These are phyloP conservation scores for Synaphobranchus kaupii DNA, from an alignment of 2,797 vertebrate species.

Conservation along the genomic window DNA sequence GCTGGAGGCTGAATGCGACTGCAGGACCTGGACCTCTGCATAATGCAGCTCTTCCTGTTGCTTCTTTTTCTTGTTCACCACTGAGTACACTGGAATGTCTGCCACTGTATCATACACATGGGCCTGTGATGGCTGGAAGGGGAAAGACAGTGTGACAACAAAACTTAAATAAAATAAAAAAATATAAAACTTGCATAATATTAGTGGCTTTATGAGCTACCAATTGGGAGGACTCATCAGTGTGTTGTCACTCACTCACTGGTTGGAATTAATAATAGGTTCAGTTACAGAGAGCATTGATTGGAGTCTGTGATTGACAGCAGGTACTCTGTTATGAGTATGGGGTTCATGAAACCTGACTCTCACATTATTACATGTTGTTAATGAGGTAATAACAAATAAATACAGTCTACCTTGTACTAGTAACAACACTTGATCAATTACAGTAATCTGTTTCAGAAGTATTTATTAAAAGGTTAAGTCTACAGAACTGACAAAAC, in stretches of 20 bases:
- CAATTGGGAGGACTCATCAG: not conserved
- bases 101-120: conserved; percentile 40
- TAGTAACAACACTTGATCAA: not conserved
- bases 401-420: not conserved
- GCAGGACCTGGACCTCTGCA: conserved; percentile 53
- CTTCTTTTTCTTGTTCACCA: conserved; percentile 45
- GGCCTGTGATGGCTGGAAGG: conserved; percentile 33
- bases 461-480: not conserved
- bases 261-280: not conserved
- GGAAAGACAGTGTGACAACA: not conserved
- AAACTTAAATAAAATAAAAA: not conserved
- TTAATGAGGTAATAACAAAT: not conserved
- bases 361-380: not conserved
- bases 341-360: not conserved
- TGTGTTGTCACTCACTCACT: not conserved
- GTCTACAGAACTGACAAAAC: not conserved
- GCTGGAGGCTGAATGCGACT: conserved; percentile 18
- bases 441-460: not conserved
- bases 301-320: not conserved
- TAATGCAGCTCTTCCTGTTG: conserved; percentile 47
- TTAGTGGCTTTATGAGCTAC: not conserved
- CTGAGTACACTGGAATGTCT: conserved; percentile 44
- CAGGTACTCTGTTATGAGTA: not conserved
- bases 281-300: not conserved
- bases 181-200: not conserved